Evolutionary conservation across 1,140 invertebrate genomes (phyloP).

Genomic region (Zaprionus camerounensis): DNA sequence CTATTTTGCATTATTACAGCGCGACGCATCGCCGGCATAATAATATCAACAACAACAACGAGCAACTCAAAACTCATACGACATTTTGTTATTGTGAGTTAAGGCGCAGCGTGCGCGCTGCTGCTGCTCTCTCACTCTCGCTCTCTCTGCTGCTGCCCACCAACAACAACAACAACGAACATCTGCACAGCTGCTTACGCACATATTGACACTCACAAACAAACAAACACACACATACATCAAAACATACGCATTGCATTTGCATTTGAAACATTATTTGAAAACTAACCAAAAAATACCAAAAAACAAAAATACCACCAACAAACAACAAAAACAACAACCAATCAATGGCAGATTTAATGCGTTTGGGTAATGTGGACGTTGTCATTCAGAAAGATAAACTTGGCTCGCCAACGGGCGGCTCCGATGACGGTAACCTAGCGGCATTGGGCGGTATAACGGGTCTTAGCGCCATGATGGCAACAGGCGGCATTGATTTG

Average conservation of each 20-base stretch:
- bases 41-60: constrained; percentile 29
- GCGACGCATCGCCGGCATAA: constrained; percentile 42
- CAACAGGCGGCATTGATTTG: constrained; percentile 85
- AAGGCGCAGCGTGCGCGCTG: constrained; percentile 46
- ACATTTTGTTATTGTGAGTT: constrained; percentile 44
- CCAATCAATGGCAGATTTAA: constrained; percentile 87
- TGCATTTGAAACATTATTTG: constrained; percentile 42
- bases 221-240: constrained; percentile 13
- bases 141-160: constrained; percentile 1
- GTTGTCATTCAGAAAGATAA: constrained; percentile 88
- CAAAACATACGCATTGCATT: constrained; percentile 44
- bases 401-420: constrained; percentile 92
- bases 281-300: constrained; percentile 55
- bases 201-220: constrained; percentile 17
- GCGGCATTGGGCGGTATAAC: constrained; percentile 85
- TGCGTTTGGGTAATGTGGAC: constrained; percentile 87
- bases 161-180: constrained; percentile 26
- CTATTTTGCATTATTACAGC: constrained; percentile 54
- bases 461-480: constrained; percentile 87
- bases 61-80: constrained; percentile 25
- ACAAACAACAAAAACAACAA: constrained; percentile 34
- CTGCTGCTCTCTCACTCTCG: constrained; percentile 21
- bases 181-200: constrained; percentile 57
- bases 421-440: constrained; percentile 92
- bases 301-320: constrained; percentile 27